phyloP scores from a whole-genome alignment of 2,888 invertebrate species.

The Cryptocephalus moraei region DNA sequence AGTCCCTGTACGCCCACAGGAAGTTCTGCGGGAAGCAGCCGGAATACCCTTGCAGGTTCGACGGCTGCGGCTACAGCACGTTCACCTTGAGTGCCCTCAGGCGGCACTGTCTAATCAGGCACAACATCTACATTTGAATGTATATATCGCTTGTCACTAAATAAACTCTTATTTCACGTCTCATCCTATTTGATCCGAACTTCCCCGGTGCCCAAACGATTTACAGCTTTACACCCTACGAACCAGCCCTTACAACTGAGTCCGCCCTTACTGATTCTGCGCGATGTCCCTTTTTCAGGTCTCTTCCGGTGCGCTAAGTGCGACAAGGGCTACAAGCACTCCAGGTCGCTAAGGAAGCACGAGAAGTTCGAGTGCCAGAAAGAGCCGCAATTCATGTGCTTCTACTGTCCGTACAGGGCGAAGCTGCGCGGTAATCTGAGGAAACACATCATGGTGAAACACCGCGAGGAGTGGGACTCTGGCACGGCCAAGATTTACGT shows the following conservation, averaged over 20 bases:
- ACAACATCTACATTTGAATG: too few relatives aligned
- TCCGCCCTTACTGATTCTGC: too few relatives aligned
- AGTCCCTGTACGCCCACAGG: slow-evolving; percentile 11
- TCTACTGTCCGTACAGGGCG: slow-evolving; percentile 11
- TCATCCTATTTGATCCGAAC: too few relatives aligned
- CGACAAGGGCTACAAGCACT: slow-evolving; percentile 23
- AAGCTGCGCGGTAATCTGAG: slow-evolving; percentile 9
- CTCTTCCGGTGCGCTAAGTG: slow-evolving; percentile 19
- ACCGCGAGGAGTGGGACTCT: slow-evolving; percentile 11
- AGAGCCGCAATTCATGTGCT: slow-evolving; percentile 14
- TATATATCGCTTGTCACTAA: too few relatives aligned
- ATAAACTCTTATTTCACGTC: too few relatives aligned
- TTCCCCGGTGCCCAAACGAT: too few relatives aligned
- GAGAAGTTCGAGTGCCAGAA: slow-evolving; percentile 18
- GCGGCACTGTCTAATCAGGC: slow-evolving; percentile 6
- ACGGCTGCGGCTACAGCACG: slow-evolving; percentile 8
- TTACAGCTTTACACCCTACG: too few relatives aligned
- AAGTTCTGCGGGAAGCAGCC: slow-evolving; percentile 13
- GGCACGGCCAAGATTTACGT: slow-evolving; percentile 11
- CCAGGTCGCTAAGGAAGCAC: slow-evolving; percentile 15
- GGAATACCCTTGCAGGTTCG: slow-evolving; percentile 5
- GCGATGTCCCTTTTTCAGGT: too few relatives aligned
- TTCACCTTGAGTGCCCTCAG: slow-evolving; percentile 9
- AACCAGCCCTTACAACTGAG: too few relatives aligned
- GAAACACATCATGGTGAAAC: slow-evolving; percentile 10